phyloP scores from a whole-genome alignment of 2,113 vertebrate species.

The Raja brachyura region DNA sequence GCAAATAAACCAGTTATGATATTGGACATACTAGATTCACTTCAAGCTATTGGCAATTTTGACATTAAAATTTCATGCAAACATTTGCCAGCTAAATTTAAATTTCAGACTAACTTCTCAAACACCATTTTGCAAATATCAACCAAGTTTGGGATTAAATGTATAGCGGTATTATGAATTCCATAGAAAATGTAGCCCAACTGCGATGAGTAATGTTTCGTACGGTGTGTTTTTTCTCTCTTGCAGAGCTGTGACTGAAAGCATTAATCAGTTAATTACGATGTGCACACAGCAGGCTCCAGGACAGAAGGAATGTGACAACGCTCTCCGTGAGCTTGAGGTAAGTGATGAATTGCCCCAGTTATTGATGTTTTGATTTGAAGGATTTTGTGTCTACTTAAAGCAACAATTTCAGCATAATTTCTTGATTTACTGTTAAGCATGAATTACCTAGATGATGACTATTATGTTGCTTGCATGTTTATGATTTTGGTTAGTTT shows the following conservation, averaged over 20 bases:
- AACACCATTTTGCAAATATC: not conserved
- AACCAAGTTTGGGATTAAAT: not conserved
- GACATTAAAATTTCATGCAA: too few relatives aligned
- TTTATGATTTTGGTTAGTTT: not conserved
- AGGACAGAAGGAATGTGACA: slow-evolving; percentile 93
- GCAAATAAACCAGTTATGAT: not conserved
- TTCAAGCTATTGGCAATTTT: too few relatives aligned
- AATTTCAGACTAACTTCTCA: not conserved
- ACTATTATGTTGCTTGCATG: not conserved
- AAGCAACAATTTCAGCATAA: not conserved
- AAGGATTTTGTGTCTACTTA: not conserved
- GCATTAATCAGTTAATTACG: slow-evolving; percentile 97
- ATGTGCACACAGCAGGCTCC: slow-evolving; percentile 96
- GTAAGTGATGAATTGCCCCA: slow-evolving; percentile 48
- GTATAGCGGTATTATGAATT: not conserved
- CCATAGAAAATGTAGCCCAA: not conserved
- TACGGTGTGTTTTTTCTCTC: not conserved
- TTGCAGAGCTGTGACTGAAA: slow-evolving; percentile 83
- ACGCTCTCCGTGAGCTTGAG: slow-evolving; percentile 87
- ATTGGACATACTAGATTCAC: not conserved
- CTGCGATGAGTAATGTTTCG: too few relatives aligned
- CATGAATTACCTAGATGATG: not conserved
- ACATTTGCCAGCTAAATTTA: not conserved
- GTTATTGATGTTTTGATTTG: not conserved
- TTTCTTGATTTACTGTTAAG: not conserved